phyloP scores from a whole-genome alignment of 2,113 vertebrate species.

The Picathartes gymnocephalus region DNA sequence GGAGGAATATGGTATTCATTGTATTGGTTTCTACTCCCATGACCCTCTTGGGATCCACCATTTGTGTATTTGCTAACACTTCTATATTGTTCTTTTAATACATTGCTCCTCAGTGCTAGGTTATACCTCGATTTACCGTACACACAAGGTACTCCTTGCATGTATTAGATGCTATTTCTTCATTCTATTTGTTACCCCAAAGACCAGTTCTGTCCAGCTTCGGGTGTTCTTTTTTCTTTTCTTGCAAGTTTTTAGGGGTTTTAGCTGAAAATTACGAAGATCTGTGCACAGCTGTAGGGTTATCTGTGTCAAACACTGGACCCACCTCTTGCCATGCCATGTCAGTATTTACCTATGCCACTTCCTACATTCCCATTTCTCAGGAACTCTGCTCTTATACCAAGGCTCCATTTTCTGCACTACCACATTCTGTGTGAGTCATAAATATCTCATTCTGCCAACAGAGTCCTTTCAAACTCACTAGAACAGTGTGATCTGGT shows the following conservation, averaged over 20 bases:
- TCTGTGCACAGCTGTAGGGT: not conserved
- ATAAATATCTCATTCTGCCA: not conserved
- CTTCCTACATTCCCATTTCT: not conserved
- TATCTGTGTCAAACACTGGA: rapidly evolving
- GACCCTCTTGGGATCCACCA: not conserved
- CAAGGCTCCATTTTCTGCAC: not conserved
- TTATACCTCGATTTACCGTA: not conserved
- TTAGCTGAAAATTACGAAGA: not conserved
- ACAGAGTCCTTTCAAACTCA: not conserved
- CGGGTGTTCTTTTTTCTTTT: too few relatives aligned
- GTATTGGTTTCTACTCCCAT: not conserved
- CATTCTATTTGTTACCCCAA: not conserved
- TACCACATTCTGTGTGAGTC: rapidly evolving
- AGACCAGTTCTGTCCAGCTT: not conserved
- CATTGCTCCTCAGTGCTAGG: not conserved
- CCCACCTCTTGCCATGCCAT: rapidly evolving
- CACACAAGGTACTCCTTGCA: not conserved
- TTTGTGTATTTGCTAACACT: not conserved
- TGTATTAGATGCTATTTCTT: not conserved
- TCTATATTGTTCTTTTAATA: not conserved
- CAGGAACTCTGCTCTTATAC: not conserved
- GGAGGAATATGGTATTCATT: not conserved
- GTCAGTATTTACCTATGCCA: too few relatives aligned
- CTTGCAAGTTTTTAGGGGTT: not conserved
- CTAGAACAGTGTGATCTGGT: not conserved